These are phyloP conservation scores for Potamarius usumacintae DNA, from an alignment of 2,113 vertebrate genomes.

Conservation along the genomic window DNA sequence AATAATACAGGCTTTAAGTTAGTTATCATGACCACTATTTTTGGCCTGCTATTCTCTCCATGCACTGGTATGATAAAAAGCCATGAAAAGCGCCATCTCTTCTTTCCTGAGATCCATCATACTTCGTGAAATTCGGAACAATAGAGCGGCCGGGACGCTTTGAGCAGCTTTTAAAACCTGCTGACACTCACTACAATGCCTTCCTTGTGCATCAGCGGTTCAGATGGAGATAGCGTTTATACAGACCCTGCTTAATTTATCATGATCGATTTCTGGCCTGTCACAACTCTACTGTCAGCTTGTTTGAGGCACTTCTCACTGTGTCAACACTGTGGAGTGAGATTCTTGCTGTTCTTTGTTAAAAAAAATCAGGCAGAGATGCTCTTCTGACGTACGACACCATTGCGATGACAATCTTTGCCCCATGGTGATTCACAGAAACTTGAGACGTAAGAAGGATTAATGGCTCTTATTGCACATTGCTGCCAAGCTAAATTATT, in stretches of 20 bases:
- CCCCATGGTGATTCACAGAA: slow-evolving; percentile 45
- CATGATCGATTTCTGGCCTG: slow-evolving; percentile 48
- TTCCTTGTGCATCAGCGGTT: slow-evolving; percentile 27
- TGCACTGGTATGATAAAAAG: neutral
- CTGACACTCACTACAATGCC: slow-evolving; percentile 24
- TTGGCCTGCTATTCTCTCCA: neutral
- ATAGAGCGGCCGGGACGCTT: neutral
- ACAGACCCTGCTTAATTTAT: slow-evolving; percentile 42
- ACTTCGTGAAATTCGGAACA: slow-evolving; percentile 7
- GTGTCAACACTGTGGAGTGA: slow-evolving; percentile 31
- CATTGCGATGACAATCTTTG: slow-evolving; percentile 32
- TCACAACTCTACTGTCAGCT: slow-evolving; percentile 47
- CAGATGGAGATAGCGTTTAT: slow-evolving; percentile 27
- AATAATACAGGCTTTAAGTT: neutral
- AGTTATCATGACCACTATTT: neutral
- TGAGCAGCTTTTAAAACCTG: slow-evolving; percentile 14
- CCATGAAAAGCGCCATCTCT: neutral
- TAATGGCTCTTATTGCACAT: slow-evolving; percentile 52
- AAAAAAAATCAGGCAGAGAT: neutral
- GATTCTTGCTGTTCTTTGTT: slow-evolving; percentile 25
- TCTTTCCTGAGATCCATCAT: neutral
- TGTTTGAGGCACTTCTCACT: slow-evolving; percentile 32
- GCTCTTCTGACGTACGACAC: slow-evolving; percentile 34
- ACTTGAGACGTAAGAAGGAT: slow-evolving; percentile 45
- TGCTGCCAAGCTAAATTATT: slow-evolving; percentile 37